phyloP scores from a whole-genome alignment of 2,797 vertebrate genomes.

The Eutrigla gurnardus region DNA sequence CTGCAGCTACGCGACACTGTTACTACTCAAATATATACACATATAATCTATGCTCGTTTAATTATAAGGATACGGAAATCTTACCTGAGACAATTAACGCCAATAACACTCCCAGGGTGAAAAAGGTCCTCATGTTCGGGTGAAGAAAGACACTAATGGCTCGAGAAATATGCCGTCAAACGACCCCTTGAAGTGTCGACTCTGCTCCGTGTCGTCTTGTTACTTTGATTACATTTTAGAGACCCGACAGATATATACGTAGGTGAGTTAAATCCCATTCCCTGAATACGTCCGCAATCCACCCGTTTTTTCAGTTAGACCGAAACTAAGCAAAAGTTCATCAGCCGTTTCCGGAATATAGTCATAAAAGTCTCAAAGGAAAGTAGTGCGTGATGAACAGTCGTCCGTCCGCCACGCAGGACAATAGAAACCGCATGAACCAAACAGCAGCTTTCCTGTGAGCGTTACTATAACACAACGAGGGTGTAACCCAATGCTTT shows the following conservation, averaged over 20 bases:
- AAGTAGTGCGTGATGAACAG: not conserved
- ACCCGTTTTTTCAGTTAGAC: not conserved
- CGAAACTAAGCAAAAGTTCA: not conserved
- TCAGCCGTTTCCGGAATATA: not conserved
- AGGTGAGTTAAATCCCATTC: not conserved
- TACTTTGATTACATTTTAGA: not conserved
- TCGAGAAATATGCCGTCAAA: not conserved
- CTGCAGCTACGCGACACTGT: not conserved
- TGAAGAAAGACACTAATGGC: too few relatives aligned
- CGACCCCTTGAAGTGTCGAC: not conserved
- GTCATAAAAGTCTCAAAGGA: not conserved
- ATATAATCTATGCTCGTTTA: not conserved
- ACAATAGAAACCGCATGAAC: not conserved
- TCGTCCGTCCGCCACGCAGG: not conserved
- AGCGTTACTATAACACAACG: not conserved
- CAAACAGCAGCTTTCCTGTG: too few relatives aligned
- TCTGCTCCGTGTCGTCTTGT: not conserved
- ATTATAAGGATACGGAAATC: not conserved
- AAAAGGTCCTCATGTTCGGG: constrained; percentile 26
- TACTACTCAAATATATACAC: too few relatives aligned
- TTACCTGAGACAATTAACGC: constrained; percentile 41
- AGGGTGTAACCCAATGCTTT: not conserved
- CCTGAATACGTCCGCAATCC: not conserved
- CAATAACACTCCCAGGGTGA: constrained; percentile 4
- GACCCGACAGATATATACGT: not conserved